Evolutionary conservation across 1,140 invertebrate species (phyloP).

Genomic region (Drosophila rufa): DNA sequence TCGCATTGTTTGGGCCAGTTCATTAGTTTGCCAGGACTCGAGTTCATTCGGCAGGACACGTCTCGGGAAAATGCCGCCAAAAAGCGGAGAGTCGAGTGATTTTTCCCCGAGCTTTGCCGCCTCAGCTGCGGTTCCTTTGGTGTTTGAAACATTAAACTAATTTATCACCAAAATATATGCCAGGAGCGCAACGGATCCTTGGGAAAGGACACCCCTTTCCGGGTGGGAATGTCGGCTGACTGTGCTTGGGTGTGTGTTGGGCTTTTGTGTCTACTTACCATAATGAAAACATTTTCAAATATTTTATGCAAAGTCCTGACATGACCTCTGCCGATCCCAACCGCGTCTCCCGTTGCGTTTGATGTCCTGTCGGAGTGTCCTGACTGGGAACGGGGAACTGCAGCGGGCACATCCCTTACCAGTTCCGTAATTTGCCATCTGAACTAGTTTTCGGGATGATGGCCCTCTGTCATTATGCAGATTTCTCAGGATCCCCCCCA

Average conservation of each 20-base stretch:
- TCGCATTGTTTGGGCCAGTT: slow-evolving; percentile 71
- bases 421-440: slow-evolving; percentile 78
- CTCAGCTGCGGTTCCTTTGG: slow-evolving; percentile 66
- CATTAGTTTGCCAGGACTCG: slow-evolving; percentile 57
- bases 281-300: slow-evolving; percentile 84
- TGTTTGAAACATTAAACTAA: slow-evolving; percentile 75
- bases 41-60: slow-evolving; percentile 59
- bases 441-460: slow-evolving; percentile 69
- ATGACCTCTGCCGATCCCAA: slow-evolving; percentile 71
- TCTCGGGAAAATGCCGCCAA: slow-evolving; percentile 56
- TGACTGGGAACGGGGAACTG: slow-evolving; percentile 73
- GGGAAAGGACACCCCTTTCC: slow-evolving; percentile 54
- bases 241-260: slow-evolving; percentile 34
- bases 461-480: slow-evolving; percentile 71
- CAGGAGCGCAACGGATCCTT: slow-evolving; percentile 38
- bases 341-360: slow-evolving; percentile 59
- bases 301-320: slow-evolving; percentile 82
- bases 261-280: slow-evolving; percentile 79
- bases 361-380: slow-evolving; percentile 56
- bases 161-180: slow-evolving; percentile 80
- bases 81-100: slow-evolving; percentile 15
- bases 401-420: slow-evolving; percentile 60
- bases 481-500: slow-evolving; percentile 51
- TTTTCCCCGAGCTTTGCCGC: slow-evolving; percentile 58
- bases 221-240: slow-evolving; percentile 53